phyloP scores from a whole-genome alignment of 2,888 invertebrate genomes.

The Venustoraphidia nigricollis region DNA sequence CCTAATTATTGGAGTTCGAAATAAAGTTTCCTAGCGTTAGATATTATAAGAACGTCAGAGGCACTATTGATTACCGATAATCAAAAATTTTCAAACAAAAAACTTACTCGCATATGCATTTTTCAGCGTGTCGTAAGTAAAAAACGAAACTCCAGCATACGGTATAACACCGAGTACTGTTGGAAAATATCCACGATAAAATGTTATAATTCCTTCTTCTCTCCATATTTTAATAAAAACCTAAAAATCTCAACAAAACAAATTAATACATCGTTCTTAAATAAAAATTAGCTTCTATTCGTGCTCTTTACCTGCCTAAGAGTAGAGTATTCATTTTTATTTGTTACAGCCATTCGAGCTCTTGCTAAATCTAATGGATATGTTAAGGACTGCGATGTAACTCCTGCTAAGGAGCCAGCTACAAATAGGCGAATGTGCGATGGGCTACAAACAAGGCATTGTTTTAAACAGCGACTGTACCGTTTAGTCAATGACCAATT shows the following conservation, averaged over 20 bases:
- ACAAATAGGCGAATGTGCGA: constrained; percentile 46
- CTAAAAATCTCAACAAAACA: constrained; percentile 2
- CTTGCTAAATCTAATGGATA: constrained; percentile 95
- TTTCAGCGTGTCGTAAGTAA: constrained; percentile 91
- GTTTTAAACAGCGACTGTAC: background rate
- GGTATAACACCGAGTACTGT: constrained; percentile 90
- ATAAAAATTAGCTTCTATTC: background rate
- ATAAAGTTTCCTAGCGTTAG: background rate
- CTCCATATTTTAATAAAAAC: constrained; percentile 55
- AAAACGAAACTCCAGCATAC: constrained; percentile 94
- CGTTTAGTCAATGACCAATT: background rate
- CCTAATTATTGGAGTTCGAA: too few species aligned
- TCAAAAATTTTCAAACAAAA: too few species aligned
- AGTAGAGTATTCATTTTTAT: constrained; percentile 52
- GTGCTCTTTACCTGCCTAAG: constrained; percentile 33
- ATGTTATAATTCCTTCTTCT: constrained; percentile 59
- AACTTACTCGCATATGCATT: constrained; percentile 52
- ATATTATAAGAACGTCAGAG: too few species aligned
- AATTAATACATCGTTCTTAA: background rate
- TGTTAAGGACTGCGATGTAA: constrained; percentile 84
- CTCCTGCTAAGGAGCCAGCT: constrained; percentile 90
- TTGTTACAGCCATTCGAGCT: constrained; percentile 93
- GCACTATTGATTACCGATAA: too few species aligned
- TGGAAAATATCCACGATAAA: constrained; percentile 79
- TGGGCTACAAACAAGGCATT: constrained; percentile 15